A percentile compares a stretch with the other conserved stretches of the same genome.
Evolutionary conservation across 2,113 vertebrate species (phyloP).

Genomic region (Lophius piscatorius): DNA sequence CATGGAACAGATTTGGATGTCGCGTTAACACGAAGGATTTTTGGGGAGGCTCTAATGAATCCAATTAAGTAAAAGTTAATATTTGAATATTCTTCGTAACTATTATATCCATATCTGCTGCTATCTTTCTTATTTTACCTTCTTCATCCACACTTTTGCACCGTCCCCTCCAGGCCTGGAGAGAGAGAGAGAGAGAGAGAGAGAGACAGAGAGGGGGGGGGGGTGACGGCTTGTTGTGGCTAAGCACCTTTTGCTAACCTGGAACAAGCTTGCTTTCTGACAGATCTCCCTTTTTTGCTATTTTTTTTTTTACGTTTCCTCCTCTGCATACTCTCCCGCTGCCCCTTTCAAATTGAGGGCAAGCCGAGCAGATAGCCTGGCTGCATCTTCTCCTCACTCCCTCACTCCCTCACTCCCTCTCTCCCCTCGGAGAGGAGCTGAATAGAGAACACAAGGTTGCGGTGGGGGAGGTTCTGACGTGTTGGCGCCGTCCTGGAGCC

Average conservation of each 20-base stretch:
- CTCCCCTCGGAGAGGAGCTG: constrained; percentile 33
- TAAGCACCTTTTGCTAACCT: constrained; percentile 46
- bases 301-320: constrained; percentile 10
- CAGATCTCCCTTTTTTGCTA: constrained; percentile 25
- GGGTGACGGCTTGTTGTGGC: constrained; percentile 59
- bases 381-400: constrained; percentile 64
- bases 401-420: constrained; percentile 29
- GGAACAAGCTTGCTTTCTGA: constrained; percentile 64
- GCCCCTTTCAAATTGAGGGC: constrained; percentile 63
- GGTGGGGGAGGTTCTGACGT: constrained; percentile 24
- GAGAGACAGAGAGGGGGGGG: neutral
- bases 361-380: constrained; percentile 53
- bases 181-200: constrained; percentile 2
- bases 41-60: no score
- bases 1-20: no score
- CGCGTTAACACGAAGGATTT: no score
- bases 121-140: constrained; percentile 33
- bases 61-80: no score
- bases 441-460: constrained; percentile 27
- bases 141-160: constrained; percentile 22
- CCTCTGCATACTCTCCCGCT: constrained; percentile 53
- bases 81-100: no score
- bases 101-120: constrained; percentile 2
- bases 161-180: constrained; percentile 38
- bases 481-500: constrained; percentile 30